Base-by-base conservation (phyloP, 2,113 vertebrate genomes). In the Morone chrysops region DNA sequence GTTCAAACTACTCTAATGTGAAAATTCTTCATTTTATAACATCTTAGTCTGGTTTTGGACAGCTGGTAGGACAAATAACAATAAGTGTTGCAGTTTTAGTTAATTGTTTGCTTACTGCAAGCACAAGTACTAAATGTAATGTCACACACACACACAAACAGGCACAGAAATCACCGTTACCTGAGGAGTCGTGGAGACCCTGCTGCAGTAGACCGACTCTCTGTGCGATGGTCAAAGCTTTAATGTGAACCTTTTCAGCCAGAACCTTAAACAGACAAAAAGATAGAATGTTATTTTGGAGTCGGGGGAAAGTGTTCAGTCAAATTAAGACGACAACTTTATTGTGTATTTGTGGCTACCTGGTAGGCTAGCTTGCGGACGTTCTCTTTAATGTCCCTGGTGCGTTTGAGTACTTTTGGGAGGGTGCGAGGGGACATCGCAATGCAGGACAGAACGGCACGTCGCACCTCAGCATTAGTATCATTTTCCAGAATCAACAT, bases 231-330 rank as follows among this genome's bases (percentile, higher is more conserved):
- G 95, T 96, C 80, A 99, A 82, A 80, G 96, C 97, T 93, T 95
- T 97, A 84, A 99, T 95, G 61, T 99, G 97, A 90, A 99, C 96
- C 80, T 99, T 99, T 47, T 99, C 98, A 66, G 97, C 95, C 81
- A 99, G 95, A 91, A 99, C 96, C 98, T 99, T 84, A 88, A 67
- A 86, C 4, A 92, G 8, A 71, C 73, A 54, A 62, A 68, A 41
- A 75, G 13, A 50, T 1, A 47, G 4, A 62, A n/a, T 51, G 11
- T 48, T 36, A n/a, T 48, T 57, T 17, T 22, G 51, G 2, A 36
- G 48, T 47, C 38, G 20, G 18, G 51, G 10, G 3, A 20, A 80
- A 9, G 18, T 20, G 4, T 20, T 70, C 8, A 62, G 5, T 54
- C 14, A 22, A 6, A 47, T 25, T 14, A 47, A 61, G 4, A 57